Conservation (phyloP, 2,113 vertebrate species). For the Toxotes jaculatrix region DNA sequence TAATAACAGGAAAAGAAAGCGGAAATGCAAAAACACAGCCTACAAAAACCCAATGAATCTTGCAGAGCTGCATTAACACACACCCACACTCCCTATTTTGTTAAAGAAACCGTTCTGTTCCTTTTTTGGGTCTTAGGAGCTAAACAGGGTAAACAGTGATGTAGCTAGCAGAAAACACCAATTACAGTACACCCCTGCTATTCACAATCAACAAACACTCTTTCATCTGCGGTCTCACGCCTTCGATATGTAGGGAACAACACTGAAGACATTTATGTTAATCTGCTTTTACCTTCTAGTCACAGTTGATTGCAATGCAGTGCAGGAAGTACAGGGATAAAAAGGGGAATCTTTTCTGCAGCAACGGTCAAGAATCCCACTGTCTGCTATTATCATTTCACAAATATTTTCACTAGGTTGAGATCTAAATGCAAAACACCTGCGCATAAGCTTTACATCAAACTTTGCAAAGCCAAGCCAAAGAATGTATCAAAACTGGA, state of each 20-base stretch:
- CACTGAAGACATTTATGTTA: conserved; percentile 60
- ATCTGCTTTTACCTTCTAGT: conserved; percentile 68
- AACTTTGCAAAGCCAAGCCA: conserved; percentile 21
- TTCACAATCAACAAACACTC: conserved; percentile 71
- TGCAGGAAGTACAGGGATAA: conserved; percentile 38
- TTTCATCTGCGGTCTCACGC: conserved; percentile 63
- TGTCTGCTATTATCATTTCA: conserved; percentile 46
- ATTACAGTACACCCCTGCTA: conserved; percentile 72
- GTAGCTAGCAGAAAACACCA: conserved; percentile 73
- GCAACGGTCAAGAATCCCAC: conserved; percentile 44
- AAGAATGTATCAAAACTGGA: conserved; percentile 39
- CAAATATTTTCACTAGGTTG: conserved; percentile 35
- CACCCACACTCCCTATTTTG: conserved; percentile 62
- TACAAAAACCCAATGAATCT: conserved; percentile 12
- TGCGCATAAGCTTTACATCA: conserved; percentile 29
- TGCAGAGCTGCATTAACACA: conserved; percentile 54
- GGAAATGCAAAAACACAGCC: background rate
- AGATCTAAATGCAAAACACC: conserved; percentile 52
- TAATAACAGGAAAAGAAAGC: background rate
- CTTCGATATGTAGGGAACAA: conserved; percentile 54
- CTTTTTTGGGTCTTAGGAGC: conserved; percentile 53
- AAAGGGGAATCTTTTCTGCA: conserved; percentile 45
- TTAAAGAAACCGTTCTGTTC: conserved; percentile 54
- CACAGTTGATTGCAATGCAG: conserved; percentile 43
- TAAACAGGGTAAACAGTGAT: conserved; percentile 71